Evolutionary conservation across 2,113 vertebrate species (phyloP), one percentile per base, ranked within the genome.

Genomic region (Calyptomena viridis): DNA sequence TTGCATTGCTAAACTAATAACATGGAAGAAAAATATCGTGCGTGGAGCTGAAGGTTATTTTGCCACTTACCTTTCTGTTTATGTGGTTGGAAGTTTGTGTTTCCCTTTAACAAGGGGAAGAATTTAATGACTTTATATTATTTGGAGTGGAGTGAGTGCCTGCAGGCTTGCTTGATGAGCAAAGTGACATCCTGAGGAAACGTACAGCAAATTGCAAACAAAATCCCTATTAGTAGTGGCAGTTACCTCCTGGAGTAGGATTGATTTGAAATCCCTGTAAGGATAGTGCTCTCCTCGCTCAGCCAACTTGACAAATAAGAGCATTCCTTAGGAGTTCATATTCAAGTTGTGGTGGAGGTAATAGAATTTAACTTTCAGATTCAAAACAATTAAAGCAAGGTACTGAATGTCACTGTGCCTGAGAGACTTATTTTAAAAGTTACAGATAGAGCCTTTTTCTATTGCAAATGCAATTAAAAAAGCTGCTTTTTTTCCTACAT

Each of bases 181-280:
- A 93, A 96, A 97, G 91, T 94, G 95, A 95, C 95, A 95, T 96
- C 95, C 94, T 94, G 94, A 97, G 95, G 94, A 96, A 97, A 93
- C 8, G 3, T 49, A 96, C 76, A 88, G 90, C 95, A 97, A 96
- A 97, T 97, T 97, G 94, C 92, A 95, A 94, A 95, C 90, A 87
- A 95, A 96, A 96, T 71, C 89, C 92, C 94, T 96, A 97, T 96
- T 97, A 96, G 92, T 78, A 94, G 86, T 95, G 97, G 97, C 96
- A 97, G 96, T 92, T 97, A 90, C 92, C 95, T 95, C 95, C 94
- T 83, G 94, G 79, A 93, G 95, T 42, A 95, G 92, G 93, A 95
- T 96, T 95, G 96, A 96, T 96, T 94, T 96, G 73, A 82, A 95
- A 93, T 94, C 89, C 90, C 92, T 96, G 89, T 85, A 97, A 95